Evolutionary conservation across 2,888 invertebrate species (phyloP), one percentile per base, ranked within the genome.

Genomic region (Automeris io): DNA sequence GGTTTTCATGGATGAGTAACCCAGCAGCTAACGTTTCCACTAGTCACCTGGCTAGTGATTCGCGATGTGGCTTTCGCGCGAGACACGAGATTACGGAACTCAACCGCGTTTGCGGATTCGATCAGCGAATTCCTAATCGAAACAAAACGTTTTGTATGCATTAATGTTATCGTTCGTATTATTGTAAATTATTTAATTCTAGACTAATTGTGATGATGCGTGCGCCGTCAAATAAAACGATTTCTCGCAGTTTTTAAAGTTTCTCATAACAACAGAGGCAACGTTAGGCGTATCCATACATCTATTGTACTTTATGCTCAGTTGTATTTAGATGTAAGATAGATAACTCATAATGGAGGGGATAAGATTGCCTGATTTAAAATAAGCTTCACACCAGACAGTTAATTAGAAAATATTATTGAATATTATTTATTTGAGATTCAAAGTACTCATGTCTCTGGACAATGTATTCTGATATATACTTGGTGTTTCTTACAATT

Each of bases 261-360:
- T 57, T 61, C 58, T 12, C 33, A 12, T 22, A 33, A 22, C 7
- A 11, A 22, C 7, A 35, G 33, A 19, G 24, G 25, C 25, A 25
- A 18, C 24, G 9, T 35, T 11, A 36, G 67, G 70, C 70, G 68
- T 70, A 63, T 68, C 59, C 59, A 51, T 56, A 54, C 65, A 60
- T 68, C 57, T 61, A 50, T 76, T 75, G 77, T 76, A 74, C 76
- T 81, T 78, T 73, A 71, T 78, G 81, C 83, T 83, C 83, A 82
- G 81, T 82, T 82, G 64, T 81, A 73, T 75, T 71, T 79, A 80
- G 78, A 71, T 54, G 61, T 72, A 70, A 68, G 61, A 54, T 43
- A 52, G 55, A 51, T 51, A 35, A 37, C 42, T 39, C 41, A 24
- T n/a, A 16, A 16, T 8, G n/a, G 13, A n/a, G n/a, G n/a, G n/a